A percentile compares a stretch with the other conserved stretches of the same genome.
These are phyloP conservation scores for Drosophila oshimai DNA, from an alignment of 1,140 invertebrate genomes.

Conservation along the genomic window DNA sequence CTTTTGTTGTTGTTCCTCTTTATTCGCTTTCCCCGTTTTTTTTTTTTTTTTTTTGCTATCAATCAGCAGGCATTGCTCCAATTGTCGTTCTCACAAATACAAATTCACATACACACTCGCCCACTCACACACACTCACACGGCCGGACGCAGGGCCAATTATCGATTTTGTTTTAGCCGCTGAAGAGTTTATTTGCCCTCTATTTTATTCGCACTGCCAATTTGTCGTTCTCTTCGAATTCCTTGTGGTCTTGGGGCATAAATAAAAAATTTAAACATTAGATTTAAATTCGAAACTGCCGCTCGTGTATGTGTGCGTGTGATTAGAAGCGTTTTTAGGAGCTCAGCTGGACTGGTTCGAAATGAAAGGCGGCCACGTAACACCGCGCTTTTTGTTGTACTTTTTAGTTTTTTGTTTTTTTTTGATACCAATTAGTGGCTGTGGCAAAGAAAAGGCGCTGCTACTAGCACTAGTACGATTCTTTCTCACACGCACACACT, in stretches of 20 bases:
- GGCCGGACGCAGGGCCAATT: slow-evolving; percentile 59
- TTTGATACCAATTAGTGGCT: slow-evolving; percentile 51
- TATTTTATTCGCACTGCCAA: slow-evolving; percentile 1
- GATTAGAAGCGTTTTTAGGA: slow-evolving; percentile 6
- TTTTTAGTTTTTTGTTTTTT: slow-evolving; percentile 1
- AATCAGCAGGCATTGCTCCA: slow-evolving; percentile 65
- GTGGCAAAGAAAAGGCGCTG: slow-evolving; percentile 25
- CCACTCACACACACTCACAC: slow-evolving; percentile 13
- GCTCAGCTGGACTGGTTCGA: slow-evolving; percentile 17
- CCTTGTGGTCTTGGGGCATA: neutral
- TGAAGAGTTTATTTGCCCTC: slow-evolving; percentile 1
- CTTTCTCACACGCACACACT: slow-evolving; percentile 11
- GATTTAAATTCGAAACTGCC: neutral
- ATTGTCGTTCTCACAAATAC: slow-evolving; percentile 30
- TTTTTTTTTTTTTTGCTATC: slow-evolving; percentile 19
- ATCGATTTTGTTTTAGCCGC: slow-evolving; percentile 66
- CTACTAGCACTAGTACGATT: slow-evolving; percentile 31
- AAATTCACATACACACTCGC: slow-evolving; percentile 6
- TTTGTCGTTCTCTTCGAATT: slow-evolving; percentile 6
- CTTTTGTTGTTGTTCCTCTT: neutral
- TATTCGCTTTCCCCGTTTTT: slow-evolving; percentile 1
- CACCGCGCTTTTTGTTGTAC: slow-evolving; percentile 5
- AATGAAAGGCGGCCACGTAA: slow-evolving; percentile 34
- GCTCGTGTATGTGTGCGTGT: neutral
- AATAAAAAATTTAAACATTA: neutral